These are phyloP conservation scores for Chrysochloris asiatica DNA, from an alignment of 2,113 vertebrate genomes.

Conservation along the genomic window DNA sequence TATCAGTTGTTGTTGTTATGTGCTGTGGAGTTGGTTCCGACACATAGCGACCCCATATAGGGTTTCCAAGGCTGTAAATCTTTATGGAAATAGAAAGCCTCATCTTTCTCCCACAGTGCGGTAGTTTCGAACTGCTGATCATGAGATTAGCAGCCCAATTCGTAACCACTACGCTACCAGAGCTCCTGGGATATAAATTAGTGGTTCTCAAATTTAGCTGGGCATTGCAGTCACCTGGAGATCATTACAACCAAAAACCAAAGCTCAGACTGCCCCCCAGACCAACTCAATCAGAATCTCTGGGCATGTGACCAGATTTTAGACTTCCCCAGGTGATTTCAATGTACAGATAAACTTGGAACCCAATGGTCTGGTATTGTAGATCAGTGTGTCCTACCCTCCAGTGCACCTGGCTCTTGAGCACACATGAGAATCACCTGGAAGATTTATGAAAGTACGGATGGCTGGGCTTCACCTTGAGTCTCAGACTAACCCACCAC, in stretches of 20 bases:
- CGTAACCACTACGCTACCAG: no score
- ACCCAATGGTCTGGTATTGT: not conserved
- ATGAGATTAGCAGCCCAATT: no score
- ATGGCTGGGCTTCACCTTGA: not conserved
- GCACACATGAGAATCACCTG: not conserved
- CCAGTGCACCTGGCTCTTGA: not conserved
- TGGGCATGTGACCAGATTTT: constrained; percentile 19
- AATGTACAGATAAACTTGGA: not conserved
- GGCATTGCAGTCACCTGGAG: not conserved
- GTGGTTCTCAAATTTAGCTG: not conserved
- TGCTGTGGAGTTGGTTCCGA: no score
- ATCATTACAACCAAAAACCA: not conserved
- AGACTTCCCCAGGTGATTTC: not conserved
- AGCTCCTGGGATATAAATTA: no score
- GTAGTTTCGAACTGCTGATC: no score
- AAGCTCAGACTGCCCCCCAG: not conserved
- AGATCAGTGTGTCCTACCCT: not conserved
- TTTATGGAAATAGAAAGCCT: no score
- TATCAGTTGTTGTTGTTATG: no score
- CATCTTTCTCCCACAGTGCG: no score
- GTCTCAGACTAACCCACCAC: no score
- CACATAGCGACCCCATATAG: no score
- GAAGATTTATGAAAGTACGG: not conserved
- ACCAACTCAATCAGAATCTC: not conserved
- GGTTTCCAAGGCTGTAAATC: no score